These are phyloP conservation scores for Saccostrea echinata DNA, from an alignment of 1,140 invertebrate genomes.

Conservation along the genomic window DNA sequence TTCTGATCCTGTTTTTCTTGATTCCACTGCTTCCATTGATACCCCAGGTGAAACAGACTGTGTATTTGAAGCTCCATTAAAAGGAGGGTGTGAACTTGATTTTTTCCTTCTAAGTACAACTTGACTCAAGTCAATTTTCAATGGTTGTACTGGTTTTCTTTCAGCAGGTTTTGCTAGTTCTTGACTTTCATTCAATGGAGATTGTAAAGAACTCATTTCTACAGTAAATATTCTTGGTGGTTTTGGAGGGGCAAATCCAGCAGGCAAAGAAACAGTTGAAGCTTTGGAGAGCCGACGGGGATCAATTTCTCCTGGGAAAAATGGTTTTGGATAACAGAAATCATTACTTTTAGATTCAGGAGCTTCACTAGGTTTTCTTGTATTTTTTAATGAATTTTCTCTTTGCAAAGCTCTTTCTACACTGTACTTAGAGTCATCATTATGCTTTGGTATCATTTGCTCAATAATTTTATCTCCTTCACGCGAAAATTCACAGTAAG, in stretches of 20 bases:
- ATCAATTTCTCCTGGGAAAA: constrained; percentile 11
- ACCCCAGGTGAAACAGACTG: background rate
- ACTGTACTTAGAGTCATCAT: constrained; percentile 1
- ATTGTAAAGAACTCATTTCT: constrained; percentile 24
- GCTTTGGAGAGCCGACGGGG: constrained; percentile 1
- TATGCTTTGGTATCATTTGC: background rate
- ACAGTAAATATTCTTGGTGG: constrained; percentile 37
- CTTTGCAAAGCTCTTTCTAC: constrained; percentile 6
- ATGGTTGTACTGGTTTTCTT: background rate
- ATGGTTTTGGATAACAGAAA: background rate
- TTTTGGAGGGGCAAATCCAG: constrained; percentile 34
- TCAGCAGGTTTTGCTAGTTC: constrained; percentile 21
- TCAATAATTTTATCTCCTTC: constrained; percentile 8
- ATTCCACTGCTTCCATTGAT: background rate
- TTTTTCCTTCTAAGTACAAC: constrained; percentile 13
- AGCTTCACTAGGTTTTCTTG: constrained; percentile 3
- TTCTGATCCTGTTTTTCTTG: background rate
- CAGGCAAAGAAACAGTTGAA: constrained; percentile 30
- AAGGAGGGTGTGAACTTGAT: background rate
- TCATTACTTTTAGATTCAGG: background rate
- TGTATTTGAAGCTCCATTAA: background rate
- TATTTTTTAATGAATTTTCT: constrained; percentile 4
- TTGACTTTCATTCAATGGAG: constrained; percentile 17
- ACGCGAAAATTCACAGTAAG: constrained; percentile 18
- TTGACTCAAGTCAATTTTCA: constrained; percentile 26